phyloP scores from a whole-genome alignment of 2,113 vertebrate species.

The Sinocyclocheilus anophthalmus region DNA sequence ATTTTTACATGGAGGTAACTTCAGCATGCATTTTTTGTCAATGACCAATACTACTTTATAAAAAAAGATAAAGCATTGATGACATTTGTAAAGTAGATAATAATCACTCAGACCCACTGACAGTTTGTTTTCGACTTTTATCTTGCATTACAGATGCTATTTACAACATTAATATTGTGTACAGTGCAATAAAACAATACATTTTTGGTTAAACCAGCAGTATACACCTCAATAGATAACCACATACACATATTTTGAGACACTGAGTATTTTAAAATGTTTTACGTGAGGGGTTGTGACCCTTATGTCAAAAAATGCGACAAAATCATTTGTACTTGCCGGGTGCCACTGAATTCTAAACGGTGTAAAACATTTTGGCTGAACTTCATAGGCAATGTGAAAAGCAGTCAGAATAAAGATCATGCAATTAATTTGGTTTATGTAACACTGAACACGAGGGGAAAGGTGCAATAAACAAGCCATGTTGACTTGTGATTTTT shows the following conservation, averaged over 20 bases:
- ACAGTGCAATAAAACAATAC: background rate
- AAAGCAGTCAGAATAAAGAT: background rate
- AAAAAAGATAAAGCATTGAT: no score
- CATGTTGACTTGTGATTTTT: background rate
- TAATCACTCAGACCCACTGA: background rate
- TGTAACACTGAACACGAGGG: background rate
- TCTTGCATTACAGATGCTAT: background rate
- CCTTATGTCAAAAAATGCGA: background rate
- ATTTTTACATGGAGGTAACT: no score
- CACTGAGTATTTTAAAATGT: background rate
- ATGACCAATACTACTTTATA: no score
- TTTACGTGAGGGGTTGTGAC: background rate
- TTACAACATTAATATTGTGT: background rate
- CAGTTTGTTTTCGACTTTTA: background rate
- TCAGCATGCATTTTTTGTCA: no score
- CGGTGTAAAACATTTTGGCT: background rate
- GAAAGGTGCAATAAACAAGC: background rate
- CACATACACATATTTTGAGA: background rate
- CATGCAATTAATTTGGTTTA: background rate
- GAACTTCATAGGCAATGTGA: background rate
- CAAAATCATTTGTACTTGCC: background rate
- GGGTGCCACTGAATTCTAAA: background rate
- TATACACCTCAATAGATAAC: background rate
- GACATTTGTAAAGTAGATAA: no score
- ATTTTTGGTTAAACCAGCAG: constrained; percentile 1